Percentiles rank a stretch among this genome's conserved stretches.
Evolutionary conservation across 2,797 vertebrate species (phyloP).

Genomic region (Pseudomugil tenellus): DNA sequence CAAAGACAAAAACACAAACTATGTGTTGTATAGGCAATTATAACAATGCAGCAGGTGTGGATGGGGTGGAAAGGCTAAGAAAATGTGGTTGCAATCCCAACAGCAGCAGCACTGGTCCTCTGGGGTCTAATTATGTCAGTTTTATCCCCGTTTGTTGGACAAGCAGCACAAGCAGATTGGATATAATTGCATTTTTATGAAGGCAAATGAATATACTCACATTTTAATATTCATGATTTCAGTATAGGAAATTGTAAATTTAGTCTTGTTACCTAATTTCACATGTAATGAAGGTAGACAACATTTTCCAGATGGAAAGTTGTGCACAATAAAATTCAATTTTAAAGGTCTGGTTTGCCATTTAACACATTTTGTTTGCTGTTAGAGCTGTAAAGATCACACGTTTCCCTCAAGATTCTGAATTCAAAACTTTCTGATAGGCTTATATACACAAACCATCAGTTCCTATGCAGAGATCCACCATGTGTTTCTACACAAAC

Average conservation of each 20-base stretch:
- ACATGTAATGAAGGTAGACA: conserved; percentile 31
- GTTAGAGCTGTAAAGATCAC: too few relatives aligned
- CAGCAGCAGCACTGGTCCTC: conserved; percentile 26
- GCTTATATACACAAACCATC: too few relatives aligned
- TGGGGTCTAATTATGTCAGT: conserved; percentile 42
- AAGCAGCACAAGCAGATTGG: conserved; percentile 54
- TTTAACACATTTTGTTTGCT: not conserved
- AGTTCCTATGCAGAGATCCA: too few relatives aligned
- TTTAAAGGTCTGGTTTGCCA: conserved; percentile 2
- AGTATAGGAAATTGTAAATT: conserved; percentile 37
- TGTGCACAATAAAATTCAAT: not conserved
- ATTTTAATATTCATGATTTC: conserved; percentile 58
- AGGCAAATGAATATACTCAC: conserved; percentile 46
- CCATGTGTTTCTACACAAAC: too few relatives aligned
- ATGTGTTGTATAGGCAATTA: conserved; percentile 21
- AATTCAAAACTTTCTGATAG: not conserved
- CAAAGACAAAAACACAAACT: conserved; percentile 24
- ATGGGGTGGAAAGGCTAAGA: conserved; percentile 10
- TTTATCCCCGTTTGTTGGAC: conserved; percentile 48
- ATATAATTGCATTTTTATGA: conserved; percentile 56
- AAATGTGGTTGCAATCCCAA: conserved; percentile 12
- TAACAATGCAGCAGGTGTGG: conserved; percentile 40
- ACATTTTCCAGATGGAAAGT: conserved; percentile 31
- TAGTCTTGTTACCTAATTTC: conserved; percentile 18
- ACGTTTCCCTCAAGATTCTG: not conserved